Base-by-base conservation (phyloP, 1,140 invertebrate genomes). In the Glomeris maerens region DNA sequence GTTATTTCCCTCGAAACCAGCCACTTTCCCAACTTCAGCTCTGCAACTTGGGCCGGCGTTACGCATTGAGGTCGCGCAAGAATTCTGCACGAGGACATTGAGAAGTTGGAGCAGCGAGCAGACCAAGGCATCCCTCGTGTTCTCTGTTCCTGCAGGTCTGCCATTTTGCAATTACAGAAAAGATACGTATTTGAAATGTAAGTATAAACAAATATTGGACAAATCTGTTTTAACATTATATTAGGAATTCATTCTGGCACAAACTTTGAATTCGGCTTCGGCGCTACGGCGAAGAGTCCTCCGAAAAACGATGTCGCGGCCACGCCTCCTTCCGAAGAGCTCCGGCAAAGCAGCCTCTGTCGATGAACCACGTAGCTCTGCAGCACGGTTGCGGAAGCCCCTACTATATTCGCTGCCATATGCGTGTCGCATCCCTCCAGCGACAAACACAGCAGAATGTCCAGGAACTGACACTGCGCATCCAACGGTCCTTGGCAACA, bases 401-500 rank as follows among this genome's bases (percentile, higher is more conserved):
- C 80, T 1, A 82, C 75, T 38, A 84, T 80, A 59, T 78, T 81
- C 60, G 84, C 76, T 2, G 78, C 78, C 53, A 79, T 80, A 55
- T 74, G 78, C 23, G 83, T 66, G 62, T 85, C 79, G 1, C 78
- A 74, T 52, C 78, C 76, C 14, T 72, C 67, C 59, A 80, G 83
- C 53, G 80, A 74, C 36, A 82, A 65, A 61, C 76, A 72, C 0
- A 80, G 60, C 26, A 84, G 62, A 23, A 78, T 74, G 14, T 78
- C 77, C 31, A 86, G 68, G 39, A 88, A 68, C 57, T 78, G 78
- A 59, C 77, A 80, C 61, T 88, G 84, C 1, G 81, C 83, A 71
- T 89, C 85, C 4, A 87, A 66, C 14, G 84, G 83, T n/a, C 84
- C 84, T 53, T 78, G 74, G 50, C 76, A 73, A 25, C 73, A 71